phyloP scores from a whole-genome alignment of 2,888 invertebrate genomes.

The Polydrusus pterygomalis region DNA sequence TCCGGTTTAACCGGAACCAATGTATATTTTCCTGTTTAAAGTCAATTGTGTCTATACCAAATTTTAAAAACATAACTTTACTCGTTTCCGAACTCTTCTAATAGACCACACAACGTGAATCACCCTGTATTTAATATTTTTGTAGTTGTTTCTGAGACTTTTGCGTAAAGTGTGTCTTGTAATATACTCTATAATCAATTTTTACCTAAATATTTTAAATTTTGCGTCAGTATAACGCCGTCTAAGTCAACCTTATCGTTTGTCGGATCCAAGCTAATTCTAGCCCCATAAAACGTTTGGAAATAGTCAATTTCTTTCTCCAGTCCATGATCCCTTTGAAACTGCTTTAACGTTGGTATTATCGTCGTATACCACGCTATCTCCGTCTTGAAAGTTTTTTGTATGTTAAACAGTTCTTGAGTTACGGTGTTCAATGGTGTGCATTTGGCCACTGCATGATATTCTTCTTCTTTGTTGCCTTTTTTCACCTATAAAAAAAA shows the following conservation, averaged over 20 bases:
- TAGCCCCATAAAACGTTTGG: slow-evolving; percentile 61
- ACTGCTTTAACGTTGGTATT: slow-evolving; percentile 70
- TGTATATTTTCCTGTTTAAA: too few relatives aligned
- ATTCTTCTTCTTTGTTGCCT: slow-evolving; percentile 26
- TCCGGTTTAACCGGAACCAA: too few relatives aligned
- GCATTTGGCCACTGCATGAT: slow-evolving; percentile 52
- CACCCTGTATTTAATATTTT: too few relatives aligned
- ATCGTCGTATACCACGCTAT: slow-evolving; percentile 73
- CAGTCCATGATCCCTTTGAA: slow-evolving; percentile 71
- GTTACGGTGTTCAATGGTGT: slow-evolving; percentile 40
- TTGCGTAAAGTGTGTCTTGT: too few relatives aligned
- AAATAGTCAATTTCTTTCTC: slow-evolving; percentile 69
- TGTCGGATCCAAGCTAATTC: slow-evolving; percentile 55
- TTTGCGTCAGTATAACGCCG: slow-evolving; percentile 74
- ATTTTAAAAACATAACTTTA: too few relatives aligned
- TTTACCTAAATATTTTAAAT: slow-evolving; percentile 69
- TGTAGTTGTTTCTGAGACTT: background rate
- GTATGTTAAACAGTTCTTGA: slow-evolving; percentile 72
- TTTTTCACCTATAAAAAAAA: slow-evolving; percentile 34
- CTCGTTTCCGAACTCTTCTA: too few relatives aligned
- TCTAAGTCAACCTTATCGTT: slow-evolving; percentile 70
- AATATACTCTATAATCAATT: background rate
- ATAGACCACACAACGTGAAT: too few relatives aligned
- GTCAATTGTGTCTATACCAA: too few relatives aligned
- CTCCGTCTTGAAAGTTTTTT: slow-evolving; percentile 74